Conservation (phyloP, 2,888 invertebrate species). For the Drosophila stalkeri region DNA sequence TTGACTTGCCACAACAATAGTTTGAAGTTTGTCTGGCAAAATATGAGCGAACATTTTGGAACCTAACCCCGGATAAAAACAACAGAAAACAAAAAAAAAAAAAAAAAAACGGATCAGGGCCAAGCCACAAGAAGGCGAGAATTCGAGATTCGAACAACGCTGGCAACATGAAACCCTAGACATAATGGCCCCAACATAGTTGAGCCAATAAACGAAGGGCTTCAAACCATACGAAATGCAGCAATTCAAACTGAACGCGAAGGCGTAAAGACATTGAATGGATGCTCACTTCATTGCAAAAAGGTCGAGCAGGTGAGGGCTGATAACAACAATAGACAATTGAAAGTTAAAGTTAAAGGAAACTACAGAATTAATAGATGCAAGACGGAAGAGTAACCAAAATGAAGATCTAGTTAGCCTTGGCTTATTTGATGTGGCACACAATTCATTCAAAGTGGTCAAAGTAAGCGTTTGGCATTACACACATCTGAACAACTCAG, state of each 20-base stretch:
- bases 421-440: background rate
- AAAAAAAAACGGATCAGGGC: slow-evolving; percentile 1
- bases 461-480: background rate
- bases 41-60: slow-evolving; percentile 51
- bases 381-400: background rate
- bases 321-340: background rate
- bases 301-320: background rate
- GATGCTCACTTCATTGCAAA: background rate
- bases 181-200: slow-evolving; percentile 14
- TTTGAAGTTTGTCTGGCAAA: slow-evolving; percentile 79
- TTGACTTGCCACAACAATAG: slow-evolving; percentile 78
- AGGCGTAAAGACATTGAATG: background rate
- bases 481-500: background rate
- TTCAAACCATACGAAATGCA: background rate
- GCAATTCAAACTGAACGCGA: slow-evolving; percentile 3
- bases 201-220: slow-evolving; percentile 19
- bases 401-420: background rate
- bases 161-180: slow-evolving; percentile 14
- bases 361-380: background rate
- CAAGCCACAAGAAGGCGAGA: slow-evolving; percentile 9
- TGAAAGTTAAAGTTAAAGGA: background rate
- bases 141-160: background rate
- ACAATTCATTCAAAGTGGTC: background rate
- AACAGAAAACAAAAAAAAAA: background rate
- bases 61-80: slow-evolving; percentile 12